A percentile compares a stretch with the other conserved stretches of the same genome.
phyloP scores from a whole-genome alignment of 2,888 invertebrate species.

The Sminthurinus aureus region DNA sequence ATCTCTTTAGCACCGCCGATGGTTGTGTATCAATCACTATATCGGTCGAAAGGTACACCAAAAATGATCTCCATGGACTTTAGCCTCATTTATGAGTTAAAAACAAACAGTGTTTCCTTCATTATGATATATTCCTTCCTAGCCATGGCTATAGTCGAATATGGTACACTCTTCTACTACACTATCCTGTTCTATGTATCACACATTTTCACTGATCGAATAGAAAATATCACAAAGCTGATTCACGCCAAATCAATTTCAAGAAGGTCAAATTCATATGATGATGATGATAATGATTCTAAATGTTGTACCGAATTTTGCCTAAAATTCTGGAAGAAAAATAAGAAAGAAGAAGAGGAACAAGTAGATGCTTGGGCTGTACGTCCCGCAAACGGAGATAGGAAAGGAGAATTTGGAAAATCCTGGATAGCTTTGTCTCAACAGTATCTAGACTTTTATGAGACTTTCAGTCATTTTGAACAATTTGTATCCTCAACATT shows the following conservation, averaged over 20 bases:
- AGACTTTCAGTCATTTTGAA: slow-evolving; percentile 17
- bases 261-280: background rate
- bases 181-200: slow-evolving; percentile 22
- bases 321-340: background rate
- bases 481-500: slow-evolving; percentile 19
- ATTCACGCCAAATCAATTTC: slow-evolving; percentile 11
- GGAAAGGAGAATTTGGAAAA: slow-evolving; percentile 7
- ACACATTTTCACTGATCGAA: background rate
- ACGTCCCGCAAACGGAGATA: background rate
- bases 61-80: too few relatives aligned
- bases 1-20: background rate
- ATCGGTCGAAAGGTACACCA: background rate
- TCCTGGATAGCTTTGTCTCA: slow-evolving; percentile 32
- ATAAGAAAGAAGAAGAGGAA: background rate
- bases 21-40: background rate
- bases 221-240: slow-evolving; percentile 14
- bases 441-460: slow-evolving; percentile 38
- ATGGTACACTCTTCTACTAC: slow-evolving; percentile 27
- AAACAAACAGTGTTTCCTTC: background rate
- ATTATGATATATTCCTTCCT: background rate
- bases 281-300: background rate
- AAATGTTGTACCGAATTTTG: background rate
- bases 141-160: slow-evolving; percentile 9
- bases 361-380: background rate
- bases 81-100: too few relatives aligned